Base-by-base conservation (phyloP, 2,888 invertebrate species). In the Mythimna lalbum region DNA sequence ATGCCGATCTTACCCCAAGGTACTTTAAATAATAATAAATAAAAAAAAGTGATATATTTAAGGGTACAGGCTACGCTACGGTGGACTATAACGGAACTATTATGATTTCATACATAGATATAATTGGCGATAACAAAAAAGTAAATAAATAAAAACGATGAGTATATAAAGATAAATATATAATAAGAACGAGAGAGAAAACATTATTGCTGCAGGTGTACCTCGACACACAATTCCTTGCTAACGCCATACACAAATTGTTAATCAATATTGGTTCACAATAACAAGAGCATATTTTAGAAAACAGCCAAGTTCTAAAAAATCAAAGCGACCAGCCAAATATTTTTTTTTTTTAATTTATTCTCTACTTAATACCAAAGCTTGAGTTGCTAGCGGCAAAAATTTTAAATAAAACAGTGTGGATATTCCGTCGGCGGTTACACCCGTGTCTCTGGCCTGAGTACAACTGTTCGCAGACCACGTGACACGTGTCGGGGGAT, bases 311-410 rank as follows among this genome's bases (percentile, higher is more conserved):
- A 92, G 87, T 86, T 91, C 93, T 94, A 93, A 90, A 78, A 43
- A 80, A 89, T 86, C 86, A 88, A 93, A 94, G 94, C 94, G 93
- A 93, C 93, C 94, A 93, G 93, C 93, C 94, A 93, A 93, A 94
- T 93, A 93, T 94, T 93, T 90, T 90, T 86, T 86, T 85, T 78
- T n/a, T 4, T 14, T 17, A 78, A 33, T 86, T 83, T 84, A 85
- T 86, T 88, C 82, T 91, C 91, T 92, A 92, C 91, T 82, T 73
- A 88, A 88, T 89, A 90, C 88, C 88, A 90, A 92, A 92, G 92
- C 92, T 91, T 90, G 85, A 92, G 91, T 92, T 93, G 92, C 94
- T 92, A 94, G 94, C 93, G 91, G 82, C 89, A 90, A 89, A 91
- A 90, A 87, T 89, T 79, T 86, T 89, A 90, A 92, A 91, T 87